Conservation (phyloP, 2,888 invertebrate genomes). For the Drosophila monieri region DNA sequence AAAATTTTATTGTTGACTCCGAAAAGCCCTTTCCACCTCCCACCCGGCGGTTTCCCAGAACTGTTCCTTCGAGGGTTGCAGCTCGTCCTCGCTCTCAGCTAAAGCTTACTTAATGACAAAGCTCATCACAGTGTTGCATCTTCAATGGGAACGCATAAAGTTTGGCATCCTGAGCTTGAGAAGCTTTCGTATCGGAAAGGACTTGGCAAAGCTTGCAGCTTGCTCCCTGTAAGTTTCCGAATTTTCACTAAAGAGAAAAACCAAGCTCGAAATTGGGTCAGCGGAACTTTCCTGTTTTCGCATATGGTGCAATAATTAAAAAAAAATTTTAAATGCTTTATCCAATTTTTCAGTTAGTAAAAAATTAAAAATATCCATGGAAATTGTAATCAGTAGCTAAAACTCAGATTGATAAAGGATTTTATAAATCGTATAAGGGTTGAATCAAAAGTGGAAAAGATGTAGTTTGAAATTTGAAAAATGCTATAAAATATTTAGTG, state of each 20-base stretch:
- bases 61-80: conserved; percentile 38
- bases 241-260: background rate
- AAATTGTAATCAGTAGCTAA: background rate
- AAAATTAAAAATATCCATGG: background rate
- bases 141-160: conserved; percentile 11
- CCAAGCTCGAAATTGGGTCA: conserved; percentile 13
- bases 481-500: background rate
- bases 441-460: no score
- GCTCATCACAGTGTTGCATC: conserved; percentile 32
- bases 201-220: conserved; percentile 3
- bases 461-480: no score
- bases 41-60: conserved; percentile 11
- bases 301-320: background rate
- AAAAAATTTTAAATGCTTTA: background rate
- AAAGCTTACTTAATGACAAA: conserved; percentile 15
- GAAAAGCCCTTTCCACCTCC: conserved; percentile 47
- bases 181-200: background rate
- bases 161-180: conserved; percentile 2
- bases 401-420: no score
- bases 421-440: no score
- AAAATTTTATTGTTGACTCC: conserved; percentile 66
- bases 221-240: conserved; percentile 7
- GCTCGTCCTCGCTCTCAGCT: conserved; percentile 14
- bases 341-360: background rate
- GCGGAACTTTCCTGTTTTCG: background rate